Base-by-base conservation (phyloP, 2,797 vertebrate species). In the Halcyon leucocephala region DNA sequence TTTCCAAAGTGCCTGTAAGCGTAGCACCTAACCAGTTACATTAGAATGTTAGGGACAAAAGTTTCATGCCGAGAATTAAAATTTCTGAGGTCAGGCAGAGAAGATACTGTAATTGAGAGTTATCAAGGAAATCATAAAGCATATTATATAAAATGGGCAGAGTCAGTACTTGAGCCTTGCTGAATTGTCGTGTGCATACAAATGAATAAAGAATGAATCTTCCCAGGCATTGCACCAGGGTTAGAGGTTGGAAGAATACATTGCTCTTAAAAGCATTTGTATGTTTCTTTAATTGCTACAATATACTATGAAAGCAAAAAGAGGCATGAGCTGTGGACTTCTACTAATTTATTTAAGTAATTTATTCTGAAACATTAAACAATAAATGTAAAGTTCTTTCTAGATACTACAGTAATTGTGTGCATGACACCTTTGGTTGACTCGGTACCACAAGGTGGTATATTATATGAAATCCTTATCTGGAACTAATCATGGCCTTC, bases 111-210 rank as follows among this genome's bases (percentile, higher is more conserved):
- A 96, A 96, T n/a, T 94, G 72, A 91, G 61, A 93, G 41, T 91
- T 95, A 93, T 91, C 86, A 92, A 88, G 84, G 82, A 95, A 86
- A 91, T 94, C 96, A 88, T 96, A 81, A 93, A 58, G 89, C 82
- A n/a, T 94, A 88, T 94, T 19, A 24, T 95, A 85, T 84, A 93
- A 96, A 95, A 94, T 73, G 41, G 35, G n/a, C 48, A 35, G 84
- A 95, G 54, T 66, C 72, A 44, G 87, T 94, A 86, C 60, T 84
- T 84, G 54, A 93, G 85, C 85, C 82, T 93, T 81, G 39, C 79
- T 78, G 86, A 91, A 89, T 51, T 89, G 13, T 83, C 76, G 12
- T 78, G n/a, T 90, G 94, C 95, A 96, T 96, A 88, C 60, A 87
- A 83, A 96, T 96, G 92, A 91, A 65, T 42, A 69, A 67, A 77